phyloP scores from a whole-genome alignment of 1,140 invertebrate genomes.

The Ectropis grisescens region DNA sequence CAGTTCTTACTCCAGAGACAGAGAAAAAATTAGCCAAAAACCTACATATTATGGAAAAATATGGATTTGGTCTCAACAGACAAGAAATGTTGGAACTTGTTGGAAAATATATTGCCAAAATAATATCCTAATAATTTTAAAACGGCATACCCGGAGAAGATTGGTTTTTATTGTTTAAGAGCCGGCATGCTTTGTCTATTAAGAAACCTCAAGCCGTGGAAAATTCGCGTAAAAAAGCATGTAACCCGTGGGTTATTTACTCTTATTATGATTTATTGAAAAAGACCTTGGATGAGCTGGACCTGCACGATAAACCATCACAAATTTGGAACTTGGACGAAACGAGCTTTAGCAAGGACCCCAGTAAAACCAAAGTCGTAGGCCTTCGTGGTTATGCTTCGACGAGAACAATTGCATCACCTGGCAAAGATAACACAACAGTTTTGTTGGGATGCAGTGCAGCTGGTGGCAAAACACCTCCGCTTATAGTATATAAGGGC shows the following conservation, averaged over 20 bases:
- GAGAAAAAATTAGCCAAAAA: slow-evolving; percentile 18
- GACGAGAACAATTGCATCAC: slow-evolving; percentile 23
- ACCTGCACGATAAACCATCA: too few relatives aligned
- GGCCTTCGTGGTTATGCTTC: slow-evolving; percentile 17
- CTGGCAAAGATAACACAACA: slow-evolving; percentile 36
- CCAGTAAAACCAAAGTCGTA: slow-evolving; percentile 3
- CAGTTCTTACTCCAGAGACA: slow-evolving; percentile 16
- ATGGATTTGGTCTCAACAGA: slow-evolving; percentile 28
- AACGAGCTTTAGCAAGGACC: slow-evolving; percentile 15
- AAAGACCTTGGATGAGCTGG: too few relatives aligned
- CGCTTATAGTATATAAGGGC: slow-evolving; percentile 34
- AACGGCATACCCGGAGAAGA: slow-evolving; percentile 36
- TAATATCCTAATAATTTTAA: slow-evolving; percentile 31
- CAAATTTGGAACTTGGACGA: neutral
- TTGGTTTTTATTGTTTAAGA: slow-evolving; percentile 21
- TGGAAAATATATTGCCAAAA: slow-evolving; percentile 24
- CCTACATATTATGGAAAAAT: slow-evolving; percentile 27
- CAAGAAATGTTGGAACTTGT: slow-evolving; percentile 25
- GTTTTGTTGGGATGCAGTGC: slow-evolving; percentile 32
- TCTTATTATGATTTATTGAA: too few relatives aligned
- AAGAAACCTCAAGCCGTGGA: neutral
- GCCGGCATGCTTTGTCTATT: slow-evolving; percentile 1
- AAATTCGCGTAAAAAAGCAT: too few relatives aligned
- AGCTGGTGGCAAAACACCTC: slow-evolving; percentile 28
- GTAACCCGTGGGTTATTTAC: too few relatives aligned